These are phyloP conservation scores for Isaurus tuberculatus DNA, from an alignment of 92 coral and sea anemone species.

Conservation along the genomic window DNA sequence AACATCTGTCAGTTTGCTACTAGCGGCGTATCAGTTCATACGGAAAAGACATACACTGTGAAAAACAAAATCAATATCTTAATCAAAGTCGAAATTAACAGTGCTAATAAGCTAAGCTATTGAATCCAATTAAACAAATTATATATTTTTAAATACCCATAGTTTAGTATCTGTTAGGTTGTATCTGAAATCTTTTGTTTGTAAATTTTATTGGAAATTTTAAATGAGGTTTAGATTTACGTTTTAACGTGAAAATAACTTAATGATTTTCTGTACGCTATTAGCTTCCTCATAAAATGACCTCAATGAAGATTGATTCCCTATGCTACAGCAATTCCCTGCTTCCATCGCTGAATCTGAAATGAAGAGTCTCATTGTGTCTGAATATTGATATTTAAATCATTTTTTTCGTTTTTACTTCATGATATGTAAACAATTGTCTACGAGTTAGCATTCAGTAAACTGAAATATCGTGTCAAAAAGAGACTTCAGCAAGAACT, in stretches of 20 bases:
- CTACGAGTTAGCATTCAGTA: too few species aligned
- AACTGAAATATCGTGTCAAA: too few species aligned
- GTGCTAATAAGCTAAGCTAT: background rate
- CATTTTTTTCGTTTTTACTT: background rate
- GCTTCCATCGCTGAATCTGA: background rate
- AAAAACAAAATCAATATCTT: background rate
- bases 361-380: background rate
- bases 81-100: background rate
- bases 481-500: too few species aligned
- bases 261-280: background rate
- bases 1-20: background rate
- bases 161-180: background rate
- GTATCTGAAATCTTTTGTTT: background rate
- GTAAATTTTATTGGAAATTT: background rate
- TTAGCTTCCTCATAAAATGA: conserved; percentile 7
- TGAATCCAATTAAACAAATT: background rate
- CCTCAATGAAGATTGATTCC: background rate
- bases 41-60: background rate
- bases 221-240: background rate
- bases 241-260: background rate
- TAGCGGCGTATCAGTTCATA: background rate
- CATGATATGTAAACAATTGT: too few species aligned
- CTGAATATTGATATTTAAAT: background rate
- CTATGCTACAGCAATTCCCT: background rate
- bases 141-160: background rate